Base-by-base conservation (phyloP, 2,113 vertebrate species). In the Recurvirostra avosetta region DNA sequence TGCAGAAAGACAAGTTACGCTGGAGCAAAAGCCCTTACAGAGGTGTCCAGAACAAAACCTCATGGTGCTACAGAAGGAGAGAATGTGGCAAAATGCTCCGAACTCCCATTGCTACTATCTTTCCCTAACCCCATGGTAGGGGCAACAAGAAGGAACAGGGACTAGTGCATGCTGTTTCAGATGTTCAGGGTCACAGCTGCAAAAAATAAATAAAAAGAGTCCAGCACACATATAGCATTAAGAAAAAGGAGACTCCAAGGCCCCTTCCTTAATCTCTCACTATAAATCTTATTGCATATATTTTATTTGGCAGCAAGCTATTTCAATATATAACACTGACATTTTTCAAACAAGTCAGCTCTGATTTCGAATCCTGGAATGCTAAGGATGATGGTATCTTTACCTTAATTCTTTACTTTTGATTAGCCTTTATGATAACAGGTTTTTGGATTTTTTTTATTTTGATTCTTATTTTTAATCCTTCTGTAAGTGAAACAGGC, bases 321-420 rank as follows among this genome's bases (percentile, higher is more conserved):
- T 90, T 96, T 93, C 71, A 91, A 25, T 40, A 50, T 77, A 90
- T 86, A 97, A 90, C 16, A 65, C 71, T 65, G 74, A 62, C 41
- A 92, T 95, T 97, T 94, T 96, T 95, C 83, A 95, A 93, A 71
- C 36, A 91, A 94, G 63, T 95, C 56, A 73, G 40, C 84, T 96
- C 55, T 72, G 74, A 94, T 92, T 94, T 68, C 2, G 8, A 70
- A 62, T 68, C 9, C 50, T 47, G 36, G 29, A 92, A 56, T 40
- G 18, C 34, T 73, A 79, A 85, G n/a, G 58, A 40, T 11, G 4
- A 56, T 77, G 14, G 32, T 65, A 38, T 58, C 63, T 87, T 89
- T 61, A 55, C 49, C 32, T 92, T 88, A 93, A 45, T 91, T 92
- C 41, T 92, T 90, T 77, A 47, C 26, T 71, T n/a, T 27, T 72